Evolutionary conservation across 2,113 vertebrate species (phyloP), one percentile per base, ranked within the genome.

Genomic region (Scatophagus argus): DNA sequence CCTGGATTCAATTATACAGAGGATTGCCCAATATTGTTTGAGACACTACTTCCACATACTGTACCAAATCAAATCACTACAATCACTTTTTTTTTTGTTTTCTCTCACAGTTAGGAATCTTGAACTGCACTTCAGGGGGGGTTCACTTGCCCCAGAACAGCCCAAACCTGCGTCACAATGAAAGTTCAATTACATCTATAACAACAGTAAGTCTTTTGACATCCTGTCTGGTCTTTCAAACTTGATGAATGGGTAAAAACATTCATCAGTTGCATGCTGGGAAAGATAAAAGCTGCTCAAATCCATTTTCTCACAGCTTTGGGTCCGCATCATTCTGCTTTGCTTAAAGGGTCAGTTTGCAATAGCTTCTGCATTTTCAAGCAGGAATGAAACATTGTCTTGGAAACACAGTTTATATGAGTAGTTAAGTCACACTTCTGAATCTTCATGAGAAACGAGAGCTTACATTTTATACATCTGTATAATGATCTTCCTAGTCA

Each of bases 231-330:
- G 3, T 72, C 44, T 49, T 52, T 76, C 16, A 59, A 49, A 51
- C 17, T 14, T 44, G 12, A 5, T 46, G 29, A 44, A 74, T 44
- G 19, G 6, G 3, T 23, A 17, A 39, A 56, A 67, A 39, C 23
- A 49, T 19, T 23, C 10, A 72, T 31, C 13, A 23, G 51, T 32
- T 49, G 21, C 38, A 61, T 52, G 11, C n/a, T 67, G 31, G 12
- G 16, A 43, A 60, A 62, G 59, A 59, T 72, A 55, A 41, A 66
- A 78, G 55, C 25, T 44, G 13, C 17, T 70, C n/a, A 36, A 4
- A 72, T 60, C n/a, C 17, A 71, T 52, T 59, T 56, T 39, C 49
- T 3, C 58, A 47, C 29, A 63, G 51, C 14, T 60, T 52, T 23
- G 17, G 1, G 4, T 43, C 11, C 12, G 47, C 2, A 23, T 72